Conservation (phyloP, 2,888 invertebrate genomes). For the Pristionchus maxplancki region DNA sequence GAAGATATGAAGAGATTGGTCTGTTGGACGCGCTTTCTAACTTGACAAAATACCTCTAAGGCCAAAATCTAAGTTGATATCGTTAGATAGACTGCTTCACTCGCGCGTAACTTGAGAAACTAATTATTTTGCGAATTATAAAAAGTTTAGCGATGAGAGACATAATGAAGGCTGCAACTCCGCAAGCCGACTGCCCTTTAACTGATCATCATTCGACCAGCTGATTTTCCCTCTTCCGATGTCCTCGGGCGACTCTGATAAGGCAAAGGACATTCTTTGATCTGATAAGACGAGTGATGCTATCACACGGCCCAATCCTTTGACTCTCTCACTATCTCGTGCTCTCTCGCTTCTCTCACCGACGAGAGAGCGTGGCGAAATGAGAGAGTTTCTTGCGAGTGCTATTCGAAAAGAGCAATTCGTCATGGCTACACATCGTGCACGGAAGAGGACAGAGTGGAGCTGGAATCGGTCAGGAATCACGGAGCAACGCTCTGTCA, state of each 20-base stretch:
- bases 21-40: too few relatives aligned
- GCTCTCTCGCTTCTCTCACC: not conserved
- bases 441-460: not conserved
- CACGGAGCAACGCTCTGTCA: too few relatives aligned
- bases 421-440: not conserved
- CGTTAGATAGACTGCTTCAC: too few relatives aligned
- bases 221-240: not conserved
- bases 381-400: too few relatives aligned
- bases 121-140: too few relatives aligned
- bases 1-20: not conserved
- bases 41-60: too few relatives aligned
- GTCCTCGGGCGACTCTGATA: not conserved
- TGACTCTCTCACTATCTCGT: too few relatives aligned
- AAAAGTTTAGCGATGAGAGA: not conserved
- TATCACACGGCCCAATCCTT: too few relatives aligned
- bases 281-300: not conserved
- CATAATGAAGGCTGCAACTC: not conserved
- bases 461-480: not conserved
- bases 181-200: not conserved
- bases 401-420: not conserved
- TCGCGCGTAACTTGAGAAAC: too few relatives aligned
- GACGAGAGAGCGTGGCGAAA: too few relatives aligned
- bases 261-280: conserved; percentile 18
- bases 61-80: too few relatives aligned
- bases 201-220: not conserved